Percentiles rank a stretch among this genome's conserved stretches.
Evolutionary conservation across 2,113 vertebrate species (phyloP).

Genomic region (Chamaetylas fuelleborni): DNA sequence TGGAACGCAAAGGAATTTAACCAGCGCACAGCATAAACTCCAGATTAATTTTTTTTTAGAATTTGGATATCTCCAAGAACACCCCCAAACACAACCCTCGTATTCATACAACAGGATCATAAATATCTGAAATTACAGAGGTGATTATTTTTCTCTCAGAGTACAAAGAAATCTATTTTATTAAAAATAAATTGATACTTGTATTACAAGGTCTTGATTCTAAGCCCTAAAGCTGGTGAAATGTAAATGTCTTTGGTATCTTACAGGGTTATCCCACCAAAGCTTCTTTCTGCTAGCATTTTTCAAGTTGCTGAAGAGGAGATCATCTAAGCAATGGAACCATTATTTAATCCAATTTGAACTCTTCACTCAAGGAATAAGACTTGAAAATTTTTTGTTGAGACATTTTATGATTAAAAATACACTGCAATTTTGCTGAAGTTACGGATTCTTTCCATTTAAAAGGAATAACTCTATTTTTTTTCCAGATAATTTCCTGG

Average conservation of each 20-base stretch:
- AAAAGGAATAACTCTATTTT: background rate
- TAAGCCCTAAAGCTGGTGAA: background rate
- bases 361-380: background rate
- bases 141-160: background rate
- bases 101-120: background rate
- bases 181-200: background rate
- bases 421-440: background rate
- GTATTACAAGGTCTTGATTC: background rate
- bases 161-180: background rate
- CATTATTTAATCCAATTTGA: background rate
- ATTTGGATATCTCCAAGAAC: background rate
- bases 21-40: background rate
- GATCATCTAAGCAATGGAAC: background rate
- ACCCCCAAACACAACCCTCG: accelerated
- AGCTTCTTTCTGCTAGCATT: background rate
- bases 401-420: background rate
- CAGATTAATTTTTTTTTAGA: background rate
- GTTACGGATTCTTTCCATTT: background rate
- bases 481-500: background rate
- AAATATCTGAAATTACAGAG: background rate
- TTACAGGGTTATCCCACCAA: background rate
- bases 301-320: background rate
- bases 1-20: background rate
- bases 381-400: background rate
- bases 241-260: background rate